Conservation (phyloP, 64 coral and sea anemone species). For the Stichodactyla helianthus region DNA sequence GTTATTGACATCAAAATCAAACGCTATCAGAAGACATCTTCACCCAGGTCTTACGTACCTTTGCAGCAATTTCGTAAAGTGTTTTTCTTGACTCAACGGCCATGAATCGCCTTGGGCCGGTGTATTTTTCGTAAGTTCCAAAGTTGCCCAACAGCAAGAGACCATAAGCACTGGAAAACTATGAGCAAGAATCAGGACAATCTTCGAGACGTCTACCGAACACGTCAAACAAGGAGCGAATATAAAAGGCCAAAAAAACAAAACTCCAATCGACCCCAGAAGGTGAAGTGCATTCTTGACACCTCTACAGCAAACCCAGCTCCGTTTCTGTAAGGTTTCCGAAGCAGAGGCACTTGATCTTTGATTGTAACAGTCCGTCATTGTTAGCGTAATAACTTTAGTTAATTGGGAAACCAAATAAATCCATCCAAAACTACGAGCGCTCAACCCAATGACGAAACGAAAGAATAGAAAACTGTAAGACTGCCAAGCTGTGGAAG, state of each 20-base stretch:
- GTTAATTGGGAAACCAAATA: constrained; percentile 49
- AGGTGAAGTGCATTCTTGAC: constrained; percentile 24
- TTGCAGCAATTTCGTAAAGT: not conserved
- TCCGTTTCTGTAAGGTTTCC: not conserved
- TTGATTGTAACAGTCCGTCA: constrained; percentile 13
- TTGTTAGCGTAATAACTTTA: constrained; percentile 10
- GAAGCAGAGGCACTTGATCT: not conserved
- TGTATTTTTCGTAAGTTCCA: constrained; percentile 27
- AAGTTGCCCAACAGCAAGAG: constrained; percentile 27
- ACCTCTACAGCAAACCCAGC: not conserved
- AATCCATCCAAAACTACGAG: constrained; percentile 20
- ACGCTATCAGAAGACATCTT: not conserved
- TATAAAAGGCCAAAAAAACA: constrained; percentile 48
- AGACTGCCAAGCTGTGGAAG: constrained; percentile 36
- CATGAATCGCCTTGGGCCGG: not conserved
- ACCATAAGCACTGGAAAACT: constrained; percentile 16
- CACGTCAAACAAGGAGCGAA: constrained; percentile 40
- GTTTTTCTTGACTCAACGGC: not conserved
- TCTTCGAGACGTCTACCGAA: not conserved
- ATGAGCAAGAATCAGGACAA: not conserved
- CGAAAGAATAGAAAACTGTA: constrained; percentile 39
- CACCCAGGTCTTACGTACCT: too few species aligned
- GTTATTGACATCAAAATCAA: too few species aligned
- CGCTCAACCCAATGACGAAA: constrained; percentile 8
- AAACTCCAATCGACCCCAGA: constrained; percentile 29